Base-by-base conservation (phyloP, 2,888 invertebrate genomes). In the Papilio gigon region DNA sequence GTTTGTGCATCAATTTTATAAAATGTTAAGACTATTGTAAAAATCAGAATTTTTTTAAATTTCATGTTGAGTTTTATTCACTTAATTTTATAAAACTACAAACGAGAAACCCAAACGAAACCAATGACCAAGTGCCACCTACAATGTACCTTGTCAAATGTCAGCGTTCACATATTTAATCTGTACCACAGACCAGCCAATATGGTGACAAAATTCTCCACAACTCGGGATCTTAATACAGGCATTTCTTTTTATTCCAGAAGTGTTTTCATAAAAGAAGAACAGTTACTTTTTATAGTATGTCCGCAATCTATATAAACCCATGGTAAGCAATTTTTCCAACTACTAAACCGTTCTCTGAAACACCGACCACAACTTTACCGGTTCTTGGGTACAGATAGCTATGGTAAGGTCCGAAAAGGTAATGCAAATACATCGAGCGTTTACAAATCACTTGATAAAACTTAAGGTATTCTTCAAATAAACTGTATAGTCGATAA, bases 1-100 rank as follows among this genome's bases (percentile, higher is more conserved):
- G 76, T 81, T 79, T 92, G 92, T 2, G 90, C 92, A 47, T 84
- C 77, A 47, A 85, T 85, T 78, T 88, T 82, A 75, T 92, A 88
- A 71, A 86, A 92, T 12, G 87, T 84, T 70, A 92, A 75, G 12
- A 90, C 74, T 73, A 85, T 78, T 67, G 86, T 78, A 67, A 93
- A 78, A 72, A 90, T 78, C 74, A 92, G 77, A 59, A 90, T 74
- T n/a, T 80, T 78, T 78, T 85, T 85, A 65, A 80, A 81, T 73
- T 88, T 88, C 91, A 92, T 92, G 81, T 77, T 87, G 65, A 5
- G 62, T 69, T 50, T 40, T 56, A 27, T 40, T 37, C 27, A 4
- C n/a, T 50, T 33, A 67, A 74, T 70, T 71, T 71, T 61, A 37
- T 37, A 63, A 53, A 71, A 56, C 33, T 37, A 17, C 68, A 68